These are phyloP conservation scores for Yponomeuta malinellus DNA, from an alignment of 2,888 invertebrate species.

Conservation along the genomic window DNA sequence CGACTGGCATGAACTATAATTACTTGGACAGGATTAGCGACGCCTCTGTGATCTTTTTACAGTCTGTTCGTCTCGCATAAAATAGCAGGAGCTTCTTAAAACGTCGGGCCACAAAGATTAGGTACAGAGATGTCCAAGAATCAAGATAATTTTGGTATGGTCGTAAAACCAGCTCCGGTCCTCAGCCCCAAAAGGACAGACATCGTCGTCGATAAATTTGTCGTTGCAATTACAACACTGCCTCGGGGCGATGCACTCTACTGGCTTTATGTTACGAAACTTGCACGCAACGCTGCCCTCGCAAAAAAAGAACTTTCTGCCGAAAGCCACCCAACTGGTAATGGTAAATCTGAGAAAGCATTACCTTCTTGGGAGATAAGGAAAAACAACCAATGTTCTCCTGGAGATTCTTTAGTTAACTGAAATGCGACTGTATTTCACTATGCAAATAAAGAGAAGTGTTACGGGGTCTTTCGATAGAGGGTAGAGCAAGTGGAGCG, in stretches of 20 bases:
- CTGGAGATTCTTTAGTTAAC: slow-evolving; percentile 4
- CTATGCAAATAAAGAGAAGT: slow-evolving; percentile 34
- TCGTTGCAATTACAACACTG: slow-evolving; percentile 37
- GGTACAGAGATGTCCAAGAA: neutral
- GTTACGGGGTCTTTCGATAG: slow-evolving; percentile 32
- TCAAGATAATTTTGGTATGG: neutral
- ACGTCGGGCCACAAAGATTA: neutral
- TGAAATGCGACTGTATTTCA: slow-evolving; percentile 23
- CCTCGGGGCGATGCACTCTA: slow-evolving; percentile 21
- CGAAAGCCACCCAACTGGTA: slow-evolving; percentile 62
- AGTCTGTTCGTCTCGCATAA: neutral
- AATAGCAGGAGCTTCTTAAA: neutral
- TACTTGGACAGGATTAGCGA: neutral
- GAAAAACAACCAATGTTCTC: slow-evolving; percentile 20
- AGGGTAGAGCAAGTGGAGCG: slow-evolving; percentile 55
- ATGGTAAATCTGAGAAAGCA: slow-evolving; percentile 61
- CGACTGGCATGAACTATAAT: neutral
- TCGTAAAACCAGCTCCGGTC: slow-evolving; percentile 3
- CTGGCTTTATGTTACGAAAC: slow-evolving; percentile 40
- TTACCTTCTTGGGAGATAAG: slow-evolving; percentile 50
- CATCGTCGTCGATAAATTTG: slow-evolving; percentile 20
- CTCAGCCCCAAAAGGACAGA: slow-evolving; percentile 12
- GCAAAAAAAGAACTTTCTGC: slow-evolving; percentile 53
- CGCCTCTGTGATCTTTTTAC: neutral
- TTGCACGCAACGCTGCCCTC: slow-evolving; percentile 36